Conservation (phyloP, 1,140 invertebrate genomes). For the Vanessa atalanta region DNA sequence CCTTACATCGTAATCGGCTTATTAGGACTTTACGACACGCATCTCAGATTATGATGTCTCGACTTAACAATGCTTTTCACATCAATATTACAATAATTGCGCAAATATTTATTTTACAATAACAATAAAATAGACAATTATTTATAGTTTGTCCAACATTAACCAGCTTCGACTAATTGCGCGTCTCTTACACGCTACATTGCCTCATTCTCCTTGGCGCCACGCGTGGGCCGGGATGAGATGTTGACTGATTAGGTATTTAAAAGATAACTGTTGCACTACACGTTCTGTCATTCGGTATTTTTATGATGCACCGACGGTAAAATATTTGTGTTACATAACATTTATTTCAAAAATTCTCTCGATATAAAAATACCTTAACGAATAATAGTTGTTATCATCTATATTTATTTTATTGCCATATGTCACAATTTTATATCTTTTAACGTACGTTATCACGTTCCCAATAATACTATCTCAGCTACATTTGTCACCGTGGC, state of each 20-base stretch:
- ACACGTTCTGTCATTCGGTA: slow-evolving; percentile 51
- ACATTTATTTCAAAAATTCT: slow-evolving; percentile 32
- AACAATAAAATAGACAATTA: slow-evolving; percentile 8
- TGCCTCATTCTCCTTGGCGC: slow-evolving; percentile 62
- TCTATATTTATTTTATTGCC: slow-evolving; percentile 40
- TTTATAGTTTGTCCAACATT: slow-evolving; percentile 18
- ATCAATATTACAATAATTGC: slow-evolving; percentile 13
- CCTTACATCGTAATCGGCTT: slow-evolving; percentile 69
- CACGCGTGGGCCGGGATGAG: slow-evolving; percentile 64
- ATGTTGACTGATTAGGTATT: slow-evolving; percentile 77
- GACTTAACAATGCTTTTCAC: slow-evolving; percentile 16
- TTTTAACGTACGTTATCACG: slow-evolving; percentile 39
- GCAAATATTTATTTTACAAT: slow-evolving; percentile 5
- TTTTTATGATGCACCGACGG: slow-evolving; percentile 58
- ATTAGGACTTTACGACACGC: slow-evolving; percentile 63
- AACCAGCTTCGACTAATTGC: slow-evolving; percentile 32
- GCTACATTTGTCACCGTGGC: slow-evolving; percentile 61
- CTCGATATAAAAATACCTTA: slow-evolving; percentile 29
- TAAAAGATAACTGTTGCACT: slow-evolving; percentile 71
- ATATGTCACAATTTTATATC: slow-evolving; percentile 40
- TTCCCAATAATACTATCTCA: slow-evolving; percentile 41
- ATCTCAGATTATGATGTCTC: slow-evolving; percentile 44
- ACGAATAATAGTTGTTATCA: slow-evolving; percentile 29
- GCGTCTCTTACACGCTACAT: slow-evolving; percentile 43
- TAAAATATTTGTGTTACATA: slow-evolving; percentile 46